Base-by-base conservation (phyloP, 2,888 invertebrate genomes). In the Graphium colonna region DNA sequence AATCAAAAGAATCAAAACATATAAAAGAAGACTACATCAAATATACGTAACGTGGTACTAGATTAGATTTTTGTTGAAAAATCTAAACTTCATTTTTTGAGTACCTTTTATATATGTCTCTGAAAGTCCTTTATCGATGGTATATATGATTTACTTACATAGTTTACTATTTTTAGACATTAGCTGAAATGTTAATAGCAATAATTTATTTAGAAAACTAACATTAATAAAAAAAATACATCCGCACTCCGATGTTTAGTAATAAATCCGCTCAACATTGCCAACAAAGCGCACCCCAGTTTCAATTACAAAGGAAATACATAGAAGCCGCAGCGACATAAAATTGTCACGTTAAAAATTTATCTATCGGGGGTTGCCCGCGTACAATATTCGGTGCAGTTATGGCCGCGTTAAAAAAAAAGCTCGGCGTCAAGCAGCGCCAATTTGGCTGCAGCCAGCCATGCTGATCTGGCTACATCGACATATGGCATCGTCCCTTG, bases 391-490 rank as follows among this genome's bases (percentile, higher is more conserved):
- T 64, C 61, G 72, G 71, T 71, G 61, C 69, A 64, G 73, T 75
- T 75, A 76, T 69, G 70, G 73, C 63, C 66, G 71, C 69, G 71
- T 70, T 68, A 74, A 79, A 75, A 51, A 45, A 38, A 21, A 21
- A 21, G 21, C 21, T 2, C 26, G 8, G 8, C 28, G 18, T n/a
- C 12, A 69, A 65, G 62, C 55, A 31, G 31, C 60, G 65, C 62
- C 64, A 64, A 67, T 66, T 60, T 64, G 60, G 67, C 60, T 67
- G 65, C 65, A 66, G 26, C 64, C 63, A 65, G 53, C 62, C 64
- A 60, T 61, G 59, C 58, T 67, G 71, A 60, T 57, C 52, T 53
- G 55, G 57, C 58, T 55, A 58, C 43, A 47, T 55, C 41, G 41
- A 40, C 55, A 60, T 52, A 55, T 55, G 59, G 49, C 52, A 59